A percentile compares a stretch with the other conserved stretches of the same genome.
phyloP scores from a whole-genome alignment of 2,888 invertebrate species.

The Cephus pygmeus region DNA sequence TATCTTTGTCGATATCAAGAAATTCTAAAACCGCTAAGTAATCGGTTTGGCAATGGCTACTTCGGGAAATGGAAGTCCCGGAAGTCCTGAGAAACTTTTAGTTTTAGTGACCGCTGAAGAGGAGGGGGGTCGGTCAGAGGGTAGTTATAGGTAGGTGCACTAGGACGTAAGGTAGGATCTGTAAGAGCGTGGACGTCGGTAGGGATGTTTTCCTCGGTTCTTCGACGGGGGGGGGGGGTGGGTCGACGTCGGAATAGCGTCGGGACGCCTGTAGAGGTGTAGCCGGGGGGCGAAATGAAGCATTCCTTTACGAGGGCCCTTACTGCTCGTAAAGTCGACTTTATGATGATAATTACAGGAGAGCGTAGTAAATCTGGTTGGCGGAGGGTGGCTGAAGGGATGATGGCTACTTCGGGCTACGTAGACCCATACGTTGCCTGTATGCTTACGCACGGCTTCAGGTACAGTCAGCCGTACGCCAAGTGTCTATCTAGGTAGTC shows the following conservation, averaged over 20 bases:
- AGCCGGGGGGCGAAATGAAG: slow-evolving; percentile 60
- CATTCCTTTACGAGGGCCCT: slow-evolving; percentile 66
- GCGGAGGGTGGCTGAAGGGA: slow-evolving; percentile 29
- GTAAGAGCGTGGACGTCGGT: neutral
- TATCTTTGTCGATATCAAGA: neutral
- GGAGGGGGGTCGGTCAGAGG: neutral
- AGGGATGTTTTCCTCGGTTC: neutral
- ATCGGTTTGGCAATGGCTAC: neutral
- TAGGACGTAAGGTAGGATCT: neutral
- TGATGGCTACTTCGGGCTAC: neutral
- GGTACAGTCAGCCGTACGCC: neutral
- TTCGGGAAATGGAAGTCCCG: neutral
- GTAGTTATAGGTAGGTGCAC: neutral
- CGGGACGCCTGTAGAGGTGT: slow-evolving; percentile 8
- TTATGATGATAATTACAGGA: slow-evolving; percentile 67
- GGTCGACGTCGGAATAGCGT: neutral
- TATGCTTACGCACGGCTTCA: neutral
- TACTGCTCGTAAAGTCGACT: slow-evolving; percentile 66
- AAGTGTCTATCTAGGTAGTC: neutral
- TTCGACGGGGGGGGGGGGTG: neutral
- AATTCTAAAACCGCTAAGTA: neutral
- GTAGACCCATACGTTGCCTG: neutral
- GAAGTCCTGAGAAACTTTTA: neutral
- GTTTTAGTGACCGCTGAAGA: neutral
- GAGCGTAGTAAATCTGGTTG: slow-evolving; percentile 64